phyloP scores from a whole-genome alignment of 2,113 vertebrate genomes.

The Dipodomys spectabilis region DNA sequence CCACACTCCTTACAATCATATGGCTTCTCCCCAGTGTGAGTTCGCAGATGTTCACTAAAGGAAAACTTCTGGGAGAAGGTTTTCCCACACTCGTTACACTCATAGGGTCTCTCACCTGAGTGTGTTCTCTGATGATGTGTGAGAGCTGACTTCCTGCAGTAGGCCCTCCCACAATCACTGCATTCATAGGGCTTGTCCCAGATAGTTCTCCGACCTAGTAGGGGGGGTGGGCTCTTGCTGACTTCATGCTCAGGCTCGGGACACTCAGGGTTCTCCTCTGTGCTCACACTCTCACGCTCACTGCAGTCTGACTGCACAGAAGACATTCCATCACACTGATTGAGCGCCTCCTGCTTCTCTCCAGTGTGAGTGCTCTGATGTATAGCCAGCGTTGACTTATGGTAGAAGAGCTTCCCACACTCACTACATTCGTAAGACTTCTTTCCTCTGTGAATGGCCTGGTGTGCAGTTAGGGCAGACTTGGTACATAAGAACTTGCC shows the following conservation, averaged over 20 bases:
- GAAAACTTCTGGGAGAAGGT: conserved; percentile 40
- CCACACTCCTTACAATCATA: neutral
- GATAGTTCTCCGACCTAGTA: neutral
- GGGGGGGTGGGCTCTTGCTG: neutral
- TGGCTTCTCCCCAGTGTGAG: conserved; percentile 3
- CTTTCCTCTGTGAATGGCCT: conserved; percentile 9
- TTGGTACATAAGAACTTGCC: conserved; percentile 14
- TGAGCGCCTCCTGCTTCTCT: neutral
- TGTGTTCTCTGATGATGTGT: neutral
- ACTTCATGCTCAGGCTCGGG: accelerated
- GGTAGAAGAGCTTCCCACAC: conserved; percentile 37
- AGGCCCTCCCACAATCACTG: neutral
- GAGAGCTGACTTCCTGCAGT: conserved; percentile 30
- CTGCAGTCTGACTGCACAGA: neutral
- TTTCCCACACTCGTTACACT: neutral
- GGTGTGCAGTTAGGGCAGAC: neutral
- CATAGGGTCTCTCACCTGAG: neutral
- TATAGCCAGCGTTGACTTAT: neutral
- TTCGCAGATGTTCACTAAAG: neutral
- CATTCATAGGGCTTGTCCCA: conserved; percentile 3
- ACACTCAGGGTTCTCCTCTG: neutral
- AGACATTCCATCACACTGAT: neutral
- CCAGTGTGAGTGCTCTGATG: conserved; percentile 34
- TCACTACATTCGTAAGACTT: neutral
- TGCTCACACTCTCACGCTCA: neutral